Evolutionary conservation across 2,113 vertebrate species (phyloP), one percentile per base, ranked within the genome.

Genomic region (Anoplopoma fimbria): DNA sequence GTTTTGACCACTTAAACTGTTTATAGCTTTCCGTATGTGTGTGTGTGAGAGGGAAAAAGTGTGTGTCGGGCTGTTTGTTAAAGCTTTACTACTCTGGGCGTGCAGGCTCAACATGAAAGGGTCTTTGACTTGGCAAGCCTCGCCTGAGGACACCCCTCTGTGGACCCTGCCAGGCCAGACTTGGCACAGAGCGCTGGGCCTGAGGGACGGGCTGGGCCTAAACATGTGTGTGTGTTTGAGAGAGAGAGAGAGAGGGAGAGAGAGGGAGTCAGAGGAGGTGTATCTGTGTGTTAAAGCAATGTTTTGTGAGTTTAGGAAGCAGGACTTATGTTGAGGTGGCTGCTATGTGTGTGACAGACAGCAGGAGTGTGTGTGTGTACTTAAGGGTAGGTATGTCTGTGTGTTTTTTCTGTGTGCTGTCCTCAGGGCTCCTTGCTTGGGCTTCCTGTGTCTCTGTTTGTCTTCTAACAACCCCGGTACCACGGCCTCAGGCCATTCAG

Each of bases 131-230:
- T 95, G 94, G 95, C 96, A 96, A 90, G 93, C 93, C 92, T 87
- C 85, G 95, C 95, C 94, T 91, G 73, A 92, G 95, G 96, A 96
- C 96, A 96, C 96, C 97, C 96, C 95, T 96, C 95, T 95, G 96
- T 96, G 96, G 93, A 94, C 90, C 87, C 93, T 96, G 96, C 96
- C 96, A 93, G 94, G 95, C 95, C 94, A 87, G 88, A 95, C 95
- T 96, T 97, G 97, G 96, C 89, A 95, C 95, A 94, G 95, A 95
- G 95, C 82, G 83, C 93, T 93, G 86, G 93, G 94, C 86, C 94
- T 90, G 91, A 85, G 95, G 94, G 91, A 95, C 90, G 94, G 95
- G 93, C 92, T 82, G 93, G 95, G 95, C 94, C 95, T 94, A 94
- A 84, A 93, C 93, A 23, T 87, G 75, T 69, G 79, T 85, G 71